Percentiles rank a stretch among this genome's conserved stretches.
phyloP scores from a whole-genome alignment of 1,140 invertebrate genomes.

The Drosophila willistoni region DNA sequence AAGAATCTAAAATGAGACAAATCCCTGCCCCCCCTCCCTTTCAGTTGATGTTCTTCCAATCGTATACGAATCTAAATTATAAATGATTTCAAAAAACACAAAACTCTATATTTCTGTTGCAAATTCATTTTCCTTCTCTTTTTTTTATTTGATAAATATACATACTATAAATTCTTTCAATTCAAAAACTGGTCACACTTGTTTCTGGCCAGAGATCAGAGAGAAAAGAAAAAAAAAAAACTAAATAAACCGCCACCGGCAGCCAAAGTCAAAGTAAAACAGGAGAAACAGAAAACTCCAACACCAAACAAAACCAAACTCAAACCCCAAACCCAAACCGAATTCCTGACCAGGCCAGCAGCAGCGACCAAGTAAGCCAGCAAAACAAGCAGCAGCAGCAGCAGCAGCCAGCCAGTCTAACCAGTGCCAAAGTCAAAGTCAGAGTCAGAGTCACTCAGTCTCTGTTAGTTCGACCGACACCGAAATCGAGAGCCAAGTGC shows the following conservation, averaged over 20 bases:
- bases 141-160: no score
- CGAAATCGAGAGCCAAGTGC: conserved; percentile 59
- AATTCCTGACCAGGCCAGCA: conserved; percentile 31
- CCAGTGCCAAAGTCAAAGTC: conserved; percentile 62
- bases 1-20: conserved; percentile 44
- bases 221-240: background rate
- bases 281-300: background rate
- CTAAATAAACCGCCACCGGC: background rate
- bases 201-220: background rate
- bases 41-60: conserved; percentile 2
- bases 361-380: conserved; percentile 5
- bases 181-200: background rate
- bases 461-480: conserved; percentile 42
- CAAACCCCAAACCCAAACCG: conserved; percentile 16
- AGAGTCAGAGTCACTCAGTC: conserved; percentile 68
- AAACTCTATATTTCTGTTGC: background rate
- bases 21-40: background rate
- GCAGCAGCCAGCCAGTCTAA: conserved; percentile 67
- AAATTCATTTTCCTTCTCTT: no score
- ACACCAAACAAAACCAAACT: background rate
- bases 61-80: background rate
- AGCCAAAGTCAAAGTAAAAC: background rate
- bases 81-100: background rate
- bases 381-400: conserved; percentile 1
- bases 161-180: no score